Evolutionary conservation across 2,888 invertebrate genomes (phyloP), one percentile per base, ranked within the genome.

Genomic region (Aethes cnicana): DNA sequence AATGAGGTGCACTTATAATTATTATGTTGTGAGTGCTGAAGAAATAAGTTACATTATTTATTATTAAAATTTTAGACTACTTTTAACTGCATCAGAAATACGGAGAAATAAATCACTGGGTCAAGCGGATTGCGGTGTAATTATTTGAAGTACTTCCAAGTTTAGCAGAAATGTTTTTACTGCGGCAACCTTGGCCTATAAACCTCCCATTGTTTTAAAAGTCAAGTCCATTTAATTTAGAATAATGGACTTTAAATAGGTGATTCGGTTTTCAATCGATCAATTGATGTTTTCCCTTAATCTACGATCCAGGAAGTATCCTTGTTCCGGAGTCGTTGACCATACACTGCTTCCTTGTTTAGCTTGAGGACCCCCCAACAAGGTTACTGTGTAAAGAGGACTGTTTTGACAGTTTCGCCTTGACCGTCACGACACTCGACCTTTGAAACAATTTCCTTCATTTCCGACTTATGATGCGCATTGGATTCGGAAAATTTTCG

Each of bases 371-470:
- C 37, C 46, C 42, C 46, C 25, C 49, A 26, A 23, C 42, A 33
- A 54, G 54, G 48, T 54, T 49, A 44, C 30, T 43, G 36, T 41
- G 47, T 52, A 55, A 54, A 54, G 52, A 59, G 49, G 50, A 56
- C 64, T 77, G 72, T 77, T 74, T 74, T 75, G 61, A 61, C 70
- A 64, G 57, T 53, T 55, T 65, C 64, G 63, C 80, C 82, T 82
- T 81, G 79, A 81, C 80, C 81, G 39, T 33, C 23, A 42, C 63
- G 67, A 60, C 59, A 68, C 59, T 62, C 73, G 77, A 75, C 81
- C 82, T 81, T 78, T 75, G 54, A 61, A 64, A 65, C 64, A 64
- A 68, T 50, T 43, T 21, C 54, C 56, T 54, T 54, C 50, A 55
- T 55, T 54, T 55, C 46, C 54, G 26, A 18, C 25, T 9, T 32